phyloP scores from a whole-genome alignment of 92 coral and sea anemone genomes.

The Hydrozoanthus gracilis region DNA sequence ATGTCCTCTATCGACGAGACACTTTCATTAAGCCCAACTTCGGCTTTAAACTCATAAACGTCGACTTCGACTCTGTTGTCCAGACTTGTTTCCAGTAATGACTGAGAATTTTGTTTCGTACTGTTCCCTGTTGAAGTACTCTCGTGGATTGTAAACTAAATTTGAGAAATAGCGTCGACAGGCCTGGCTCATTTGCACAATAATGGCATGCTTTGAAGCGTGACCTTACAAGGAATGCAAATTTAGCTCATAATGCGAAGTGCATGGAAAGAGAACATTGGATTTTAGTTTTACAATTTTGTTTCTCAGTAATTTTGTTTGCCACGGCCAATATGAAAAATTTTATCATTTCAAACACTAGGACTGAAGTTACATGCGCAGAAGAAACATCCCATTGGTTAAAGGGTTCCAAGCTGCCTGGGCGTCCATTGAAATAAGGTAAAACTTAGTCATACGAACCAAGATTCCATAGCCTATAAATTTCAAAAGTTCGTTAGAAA shows the following conservation, averaged over 20 bases:
- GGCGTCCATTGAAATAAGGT: background rate
- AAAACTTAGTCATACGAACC: background rate
- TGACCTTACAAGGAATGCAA: background rate
- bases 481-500: background rate
- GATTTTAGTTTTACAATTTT: slow-evolving; percentile 4
- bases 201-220: slow-evolving; percentile 4
- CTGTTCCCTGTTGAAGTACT: slow-evolving; percentile 1
- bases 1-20: too few relatives aligned
- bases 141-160: background rate
- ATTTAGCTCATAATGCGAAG: background rate
- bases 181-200: too few relatives aligned
- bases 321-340: slow-evolving; percentile 8
- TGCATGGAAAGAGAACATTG: slow-evolving; percentile 2
- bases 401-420: background rate
- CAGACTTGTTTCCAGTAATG: slow-evolving; percentile 8
- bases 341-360: background rate
- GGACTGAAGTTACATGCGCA: background rate
- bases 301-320: background rate
- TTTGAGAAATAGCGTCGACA: too few relatives aligned
- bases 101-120: slow-evolving; percentile 7
- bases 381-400: background rate
- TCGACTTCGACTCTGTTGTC: slow-evolving; percentile 7
- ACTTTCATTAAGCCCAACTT: slow-evolving; percentile 3
- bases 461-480: background rate
- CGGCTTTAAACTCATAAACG: slow-evolving; percentile 8